Evolutionary conservation across 2,888 invertebrate species (phyloP).

Genomic region (Ophion costatus): DNA sequence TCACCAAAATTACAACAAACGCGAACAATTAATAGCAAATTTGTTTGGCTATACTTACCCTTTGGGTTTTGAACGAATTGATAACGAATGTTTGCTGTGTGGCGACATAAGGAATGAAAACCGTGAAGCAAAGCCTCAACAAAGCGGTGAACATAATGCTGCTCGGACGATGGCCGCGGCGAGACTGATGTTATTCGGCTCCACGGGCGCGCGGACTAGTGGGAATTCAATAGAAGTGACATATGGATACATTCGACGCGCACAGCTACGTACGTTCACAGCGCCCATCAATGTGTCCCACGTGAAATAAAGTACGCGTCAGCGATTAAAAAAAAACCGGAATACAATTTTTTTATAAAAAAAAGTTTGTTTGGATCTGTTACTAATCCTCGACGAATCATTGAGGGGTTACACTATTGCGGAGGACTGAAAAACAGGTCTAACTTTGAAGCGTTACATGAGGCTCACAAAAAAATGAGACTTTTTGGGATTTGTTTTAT

Average conservation of each 20-base stretch:
- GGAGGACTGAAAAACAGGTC: not conserved
- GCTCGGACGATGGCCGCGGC: slow-evolving; percentile 51
- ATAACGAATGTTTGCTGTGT: slow-evolving; percentile 33
- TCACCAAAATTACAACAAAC: too few species aligned
- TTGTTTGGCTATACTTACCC: slow-evolving; percentile 39
- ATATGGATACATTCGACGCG: not conserved
- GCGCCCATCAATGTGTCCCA: not conserved
- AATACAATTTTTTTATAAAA: not conserved
- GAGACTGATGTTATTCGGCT: slow-evolving; percentile 36
- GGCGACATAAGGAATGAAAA: slow-evolving; percentile 59
- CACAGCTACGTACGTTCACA: not conserved
- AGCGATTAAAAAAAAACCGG: not conserved
- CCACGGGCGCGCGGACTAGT: not conserved
- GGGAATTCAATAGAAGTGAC: not conserved
- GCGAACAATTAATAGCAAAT: too few species aligned
- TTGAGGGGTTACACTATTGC: not conserved
- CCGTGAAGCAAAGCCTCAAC: slow-evolving; percentile 50
- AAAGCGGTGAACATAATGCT: slow-evolving; percentile 48
- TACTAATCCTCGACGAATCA: not conserved
- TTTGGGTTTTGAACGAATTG: slow-evolving; percentile 50
- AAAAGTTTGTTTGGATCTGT: not conserved
- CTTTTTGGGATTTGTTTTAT: too few species aligned
- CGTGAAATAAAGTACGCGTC: not conserved
- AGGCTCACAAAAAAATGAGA: too few species aligned
- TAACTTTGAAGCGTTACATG: not conserved